Evolutionary conservation across 2,113 vertebrate species (phyloP), one percentile per base, ranked within the genome.

Genomic region (Epinephelus cyanopodus): DNA sequence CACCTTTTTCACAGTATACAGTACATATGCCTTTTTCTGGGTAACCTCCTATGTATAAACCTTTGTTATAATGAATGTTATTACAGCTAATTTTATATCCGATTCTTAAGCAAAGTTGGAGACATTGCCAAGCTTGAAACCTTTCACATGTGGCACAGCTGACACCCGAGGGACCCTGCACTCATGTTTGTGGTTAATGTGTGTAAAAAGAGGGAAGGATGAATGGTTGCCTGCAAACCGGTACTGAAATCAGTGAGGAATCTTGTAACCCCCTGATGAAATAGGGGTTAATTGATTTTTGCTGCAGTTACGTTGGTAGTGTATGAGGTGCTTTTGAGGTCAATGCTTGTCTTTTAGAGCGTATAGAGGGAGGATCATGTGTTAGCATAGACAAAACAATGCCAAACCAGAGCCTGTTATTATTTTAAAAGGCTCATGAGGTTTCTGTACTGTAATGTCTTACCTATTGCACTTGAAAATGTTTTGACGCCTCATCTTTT

Each of bases 381-480:
- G 64, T 88, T 81, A 63, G 67, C 11, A 4, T 68, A 67, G 82
- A 83, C 23, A 23, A 71, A 90, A 69, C 45, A 27, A 88, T 82
- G 81, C 84, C 86, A 72, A 90, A 87, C 85, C 68, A 66, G 70
- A 83, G 76, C 58, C 80, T 69, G 42, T 45, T 72, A 45, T 72
- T 25, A 58, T 45, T 62, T 37, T 50, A 66, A 29, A 27, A 78
- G 84, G 66, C 67, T 85, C 69, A 2, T 42, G 23, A 54, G 77
- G 73, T 78, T 82, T 68, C 74, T 87, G 77, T 87, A 83, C 84
- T 86, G 58, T 81, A 65, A 86, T 42, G 74, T 89, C 73, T 87
- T 83, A 71, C 83, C 81, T 82, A 39, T 86, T 92, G 92, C 87
- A 88, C 86, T 88, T 90, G 50, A 84, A 86, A 61, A 80, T 85